These are phyloP conservation scores for Kuschelorhynchus macadamiae DNA, from an alignment of 2,888 invertebrate genomes.

Conservation along the genomic window DNA sequence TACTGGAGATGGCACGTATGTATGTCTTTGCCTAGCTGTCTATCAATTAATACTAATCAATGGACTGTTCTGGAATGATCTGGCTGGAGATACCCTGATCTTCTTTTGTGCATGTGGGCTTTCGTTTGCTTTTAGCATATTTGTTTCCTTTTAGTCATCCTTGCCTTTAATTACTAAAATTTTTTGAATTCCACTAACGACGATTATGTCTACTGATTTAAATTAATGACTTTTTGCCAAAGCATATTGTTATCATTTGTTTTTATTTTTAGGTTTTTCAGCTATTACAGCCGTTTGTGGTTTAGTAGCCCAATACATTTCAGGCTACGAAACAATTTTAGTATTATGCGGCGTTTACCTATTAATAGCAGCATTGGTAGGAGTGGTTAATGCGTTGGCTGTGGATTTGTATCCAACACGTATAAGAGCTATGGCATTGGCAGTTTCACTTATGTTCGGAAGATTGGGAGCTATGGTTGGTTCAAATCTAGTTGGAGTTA, in stretches of 20 bases:
- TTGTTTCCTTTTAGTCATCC: no score
- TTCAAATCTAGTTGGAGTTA: conserved; percentile 67
- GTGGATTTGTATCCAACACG: conserved; percentile 68
- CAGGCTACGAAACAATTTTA: conserved; percentile 57
- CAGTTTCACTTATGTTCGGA: conserved; percentile 71
- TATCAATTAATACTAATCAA: no score
- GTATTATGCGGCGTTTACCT: conserved; percentile 63
- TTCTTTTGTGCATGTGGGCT: no score
- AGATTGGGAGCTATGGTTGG: conserved; percentile 70
- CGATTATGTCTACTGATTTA: no score
- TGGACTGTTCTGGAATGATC: no score
- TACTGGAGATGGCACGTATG: no score
- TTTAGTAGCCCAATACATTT: conserved; percentile 61
- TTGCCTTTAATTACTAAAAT: no score
- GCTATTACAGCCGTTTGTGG: conserved; percentile 61
- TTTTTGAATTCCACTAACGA: no score
- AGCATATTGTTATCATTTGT: neutral
- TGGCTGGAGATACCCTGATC: no score
- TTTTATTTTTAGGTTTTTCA: conserved; percentile 54
- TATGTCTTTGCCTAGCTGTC: no score
- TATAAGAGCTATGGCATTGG: conserved; percentile 71
- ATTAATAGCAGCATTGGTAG: conserved; percentile 62
- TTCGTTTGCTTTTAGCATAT: no score
- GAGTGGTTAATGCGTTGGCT: conserved; percentile 64
- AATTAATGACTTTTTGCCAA: no score